phyloP scores from a whole-genome alignment of 2,888 invertebrate genomes.

The Drosophila algonquin region DNA sequence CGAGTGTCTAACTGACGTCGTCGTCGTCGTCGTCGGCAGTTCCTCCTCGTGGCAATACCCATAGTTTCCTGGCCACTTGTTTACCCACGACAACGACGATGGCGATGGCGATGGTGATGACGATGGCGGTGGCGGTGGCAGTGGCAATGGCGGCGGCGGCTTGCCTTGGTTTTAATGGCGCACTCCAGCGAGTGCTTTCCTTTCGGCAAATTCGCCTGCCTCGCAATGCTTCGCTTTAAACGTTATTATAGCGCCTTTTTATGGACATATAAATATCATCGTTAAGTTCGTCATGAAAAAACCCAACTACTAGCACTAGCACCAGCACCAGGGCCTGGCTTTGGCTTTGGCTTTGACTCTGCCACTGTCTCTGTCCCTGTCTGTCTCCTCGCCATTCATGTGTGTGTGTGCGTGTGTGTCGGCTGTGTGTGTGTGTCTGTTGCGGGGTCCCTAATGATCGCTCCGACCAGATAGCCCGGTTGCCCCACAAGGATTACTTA shows the following conservation, averaged over 20 bases:
- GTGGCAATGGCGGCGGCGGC: neutral
- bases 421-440: constrained; percentile 9
- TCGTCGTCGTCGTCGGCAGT: constrained; percentile 21
- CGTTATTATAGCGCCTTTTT: constrained; percentile 72
- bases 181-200: constrained; percentile 52
- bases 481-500: constrained; percentile 64
- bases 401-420: constrained; percentile 12
- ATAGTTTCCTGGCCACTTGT: constrained; percentile 61
- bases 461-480: constrained; percentile 54
- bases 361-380: neutral
- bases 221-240: constrained; percentile 55
- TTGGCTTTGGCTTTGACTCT: no score
- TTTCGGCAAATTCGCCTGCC: constrained; percentile 3
- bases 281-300: constrained; percentile 71
- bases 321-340: constrained; percentile 10
- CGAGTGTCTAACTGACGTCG: constrained; percentile 64
- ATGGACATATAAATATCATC: constrained; percentile 74
- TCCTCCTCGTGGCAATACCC: constrained; percentile 13
- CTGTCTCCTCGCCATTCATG: constrained; percentile 11
- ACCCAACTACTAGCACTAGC: constrained; percentile 40
- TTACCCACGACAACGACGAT: constrained; percentile 42
- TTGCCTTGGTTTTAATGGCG: constrained; percentile 59
- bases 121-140: no score
- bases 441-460: constrained; percentile 57
- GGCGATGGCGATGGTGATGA: neutral